Percentiles rank a stretch among this genome's conserved stretches.
These are phyloP conservation scores for Leptinotarsa defecta DNA, from an alignment of 1,140 invertebrate species.

Conservation along the genomic window DNA sequence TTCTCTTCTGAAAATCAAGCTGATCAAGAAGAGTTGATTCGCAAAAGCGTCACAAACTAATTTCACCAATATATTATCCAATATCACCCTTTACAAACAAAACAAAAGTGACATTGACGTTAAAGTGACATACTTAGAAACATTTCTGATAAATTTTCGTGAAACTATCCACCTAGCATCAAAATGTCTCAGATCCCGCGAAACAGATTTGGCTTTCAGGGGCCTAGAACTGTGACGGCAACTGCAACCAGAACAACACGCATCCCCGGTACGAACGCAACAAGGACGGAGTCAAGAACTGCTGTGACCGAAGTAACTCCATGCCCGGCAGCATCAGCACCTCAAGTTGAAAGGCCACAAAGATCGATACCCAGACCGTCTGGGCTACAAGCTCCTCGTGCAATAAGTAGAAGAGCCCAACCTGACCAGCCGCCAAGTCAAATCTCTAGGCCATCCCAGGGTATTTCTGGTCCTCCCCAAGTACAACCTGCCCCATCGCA, in stretches of 20 bases:
- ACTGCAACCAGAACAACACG: not conserved
- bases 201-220: slow-evolving; percentile 5
- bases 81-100: no score
- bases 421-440: not conserved
- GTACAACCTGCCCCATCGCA: not conserved
- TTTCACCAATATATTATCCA: no score
- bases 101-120: not conserved
- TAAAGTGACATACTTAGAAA: not conserved
- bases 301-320: not conserved
- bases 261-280: not conserved
- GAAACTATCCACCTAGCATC: not conserved
- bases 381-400: no score
- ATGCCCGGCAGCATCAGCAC: not conserved
- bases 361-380: not conserved
- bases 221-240: slow-evolving; percentile 8
- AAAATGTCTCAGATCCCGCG: slow-evolving; percentile 8
- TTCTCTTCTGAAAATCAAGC: no score
- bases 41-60: no score
- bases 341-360: not conserved
- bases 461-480: not conserved
- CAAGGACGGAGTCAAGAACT: not conserved
- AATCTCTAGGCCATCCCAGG: not conserved
- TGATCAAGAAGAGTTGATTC: no score
- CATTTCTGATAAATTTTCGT: not conserved
- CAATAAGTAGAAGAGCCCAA: not conserved